A percentile compares a stretch with the other conserved stretches of the same genome.
Evolutionary conservation across 2,888 invertebrate genomes (phyloP).

Genomic region (Tanytarsus gracilentus): DNA sequence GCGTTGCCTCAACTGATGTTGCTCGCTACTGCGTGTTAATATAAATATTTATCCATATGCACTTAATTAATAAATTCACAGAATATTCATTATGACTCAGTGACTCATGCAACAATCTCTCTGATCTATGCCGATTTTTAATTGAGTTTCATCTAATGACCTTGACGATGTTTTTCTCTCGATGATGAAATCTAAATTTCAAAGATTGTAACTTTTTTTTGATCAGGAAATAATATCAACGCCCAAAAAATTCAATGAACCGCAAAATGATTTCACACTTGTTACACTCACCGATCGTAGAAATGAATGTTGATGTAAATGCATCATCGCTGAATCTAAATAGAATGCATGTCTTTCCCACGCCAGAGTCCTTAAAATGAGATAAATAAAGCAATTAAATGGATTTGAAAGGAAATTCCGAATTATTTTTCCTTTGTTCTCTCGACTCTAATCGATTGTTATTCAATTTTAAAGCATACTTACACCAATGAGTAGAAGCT

Average conservation of each 20-base stretch:
- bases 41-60: too few relatives aligned
- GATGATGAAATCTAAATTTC: too few relatives aligned
- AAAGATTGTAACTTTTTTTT: too few relatives aligned
- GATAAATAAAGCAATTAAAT: not conserved
- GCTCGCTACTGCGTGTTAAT: too few relatives aligned
- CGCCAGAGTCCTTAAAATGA: slow-evolving; percentile 62
- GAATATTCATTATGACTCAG: too few relatives aligned
- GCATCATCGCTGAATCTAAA: slow-evolving; percentile 93
- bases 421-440: not conserved
- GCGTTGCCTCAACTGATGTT: too few relatives aligned
- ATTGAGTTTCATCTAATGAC: too few relatives aligned
- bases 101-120: too few relatives aligned
- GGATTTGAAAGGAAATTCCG: not conserved
- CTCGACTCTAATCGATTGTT: not conserved
- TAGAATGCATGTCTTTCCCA: slow-evolving; percentile 89
- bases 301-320: slow-evolving; percentile 90
- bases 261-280: not conserved
- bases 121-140: too few relatives aligned
- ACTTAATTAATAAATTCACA: too few relatives aligned
- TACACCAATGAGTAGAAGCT: slow-evolving; percentile 74
- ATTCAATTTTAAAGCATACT: not conserved
- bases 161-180: too few relatives aligned
- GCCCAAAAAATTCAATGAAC: slow-evolving; percentile 5
- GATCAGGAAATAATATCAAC: slow-evolving; percentile 7
- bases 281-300: slow-evolving; percentile 74